Evolutionary conservation across 1,140 invertebrate genomes (phyloP).

Genomic region (Drosophila mauritiana): DNA sequence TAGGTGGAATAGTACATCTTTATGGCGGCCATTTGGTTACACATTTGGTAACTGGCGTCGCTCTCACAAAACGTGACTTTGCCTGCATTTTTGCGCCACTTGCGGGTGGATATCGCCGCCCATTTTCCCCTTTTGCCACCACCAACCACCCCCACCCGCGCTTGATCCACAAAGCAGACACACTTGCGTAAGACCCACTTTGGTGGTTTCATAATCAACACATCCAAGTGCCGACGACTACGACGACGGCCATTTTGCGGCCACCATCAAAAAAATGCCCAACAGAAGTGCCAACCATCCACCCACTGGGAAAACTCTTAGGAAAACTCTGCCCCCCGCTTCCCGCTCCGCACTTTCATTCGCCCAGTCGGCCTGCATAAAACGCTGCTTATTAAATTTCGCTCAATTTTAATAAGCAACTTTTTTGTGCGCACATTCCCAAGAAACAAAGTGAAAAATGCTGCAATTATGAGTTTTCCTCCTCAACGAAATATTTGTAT

Average conservation of each 20-base stretch:
- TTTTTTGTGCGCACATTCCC: slow-evolving; percentile 59
- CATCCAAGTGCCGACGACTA: slow-evolving; percentile 24
- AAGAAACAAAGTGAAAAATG: slow-evolving; percentile 71
- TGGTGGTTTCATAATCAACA: slow-evolving; percentile 67
- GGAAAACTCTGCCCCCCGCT: slow-evolving; percentile 25
- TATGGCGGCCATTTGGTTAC: slow-evolving; percentile 69
- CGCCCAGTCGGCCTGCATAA: slow-evolving; percentile 62
- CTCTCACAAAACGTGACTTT: slow-evolving; percentile 73
- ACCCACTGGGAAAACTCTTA: slow-evolving; percentile 43
- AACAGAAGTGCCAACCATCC: slow-evolving; percentile 39
- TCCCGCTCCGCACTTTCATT: slow-evolving; percentile 18
- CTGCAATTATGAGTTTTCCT: slow-evolving; percentile 67
- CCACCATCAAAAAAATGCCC: slow-evolving; percentile 51
- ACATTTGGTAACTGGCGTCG: slow-evolving; percentile 51
- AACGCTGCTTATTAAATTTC: slow-evolving; percentile 78
- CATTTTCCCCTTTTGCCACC: neutral
- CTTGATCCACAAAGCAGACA: slow-evolving; percentile 21
- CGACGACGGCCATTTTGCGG: slow-evolving; percentile 66
- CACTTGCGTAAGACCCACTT: slow-evolving; percentile 68
- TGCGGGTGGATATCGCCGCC: slow-evolving; percentile 27
- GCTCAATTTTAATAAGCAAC: slow-evolving; percentile 80
- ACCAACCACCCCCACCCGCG: neutral
- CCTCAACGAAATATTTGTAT: slow-evolving; percentile 14
- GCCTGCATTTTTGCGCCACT: slow-evolving; percentile 67
- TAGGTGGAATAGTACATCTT: slow-evolving; percentile 47